Evolutionary conservation across 2,113 vertebrate genomes (phyloP), one percentile per base, ranked within the genome.

Genomic region (Choloepus hoffmanni): DNA sequence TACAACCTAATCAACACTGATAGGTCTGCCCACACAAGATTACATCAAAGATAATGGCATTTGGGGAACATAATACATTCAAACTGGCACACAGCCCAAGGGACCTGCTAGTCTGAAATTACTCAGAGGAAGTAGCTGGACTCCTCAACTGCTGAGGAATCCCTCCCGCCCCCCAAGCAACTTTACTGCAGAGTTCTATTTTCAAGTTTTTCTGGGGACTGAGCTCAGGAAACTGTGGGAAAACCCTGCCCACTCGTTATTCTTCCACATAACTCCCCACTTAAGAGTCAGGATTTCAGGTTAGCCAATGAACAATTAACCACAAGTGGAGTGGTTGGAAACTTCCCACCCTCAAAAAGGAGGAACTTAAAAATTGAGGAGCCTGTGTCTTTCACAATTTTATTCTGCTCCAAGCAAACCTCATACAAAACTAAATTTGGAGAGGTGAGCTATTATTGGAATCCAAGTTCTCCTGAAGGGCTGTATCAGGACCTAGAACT

Each of bases 331-430:
- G 45, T 53, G 72, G 45, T 60, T 60, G 45, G 67, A 89, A 62
- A 77, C 55, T 36, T 13, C 43, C 58, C 60, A 43, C 36, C 88
- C 78, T 26, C 82, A 53, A 5, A 73, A 85, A 95, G 36, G 81
- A 83, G 90, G 36, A 72, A 84, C 55, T 85, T 70, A 18, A 87
- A 73, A 95, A 36, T 2, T 1, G 90, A 63, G 5, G 36, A 19
- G 79, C 48, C n/a, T 60, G 0, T 83, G 48, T 58, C 58, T 21
- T 96, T 73, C 55, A 70, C 62, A 36, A 50, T 78, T 82, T 93
- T 92, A 48, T 95, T 94, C 68, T 65, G 33, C 9, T 4, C 43
- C 70, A 79, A 74, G 63, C 24, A 70, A 92, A 90, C 50, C 40
- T 89, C 90, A 74, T 14, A 16, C 2, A 89, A 86, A 16, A 65